Conservation (phyloP, 2,797 vertebrate species). For the Loriculus beryllinus region DNA sequence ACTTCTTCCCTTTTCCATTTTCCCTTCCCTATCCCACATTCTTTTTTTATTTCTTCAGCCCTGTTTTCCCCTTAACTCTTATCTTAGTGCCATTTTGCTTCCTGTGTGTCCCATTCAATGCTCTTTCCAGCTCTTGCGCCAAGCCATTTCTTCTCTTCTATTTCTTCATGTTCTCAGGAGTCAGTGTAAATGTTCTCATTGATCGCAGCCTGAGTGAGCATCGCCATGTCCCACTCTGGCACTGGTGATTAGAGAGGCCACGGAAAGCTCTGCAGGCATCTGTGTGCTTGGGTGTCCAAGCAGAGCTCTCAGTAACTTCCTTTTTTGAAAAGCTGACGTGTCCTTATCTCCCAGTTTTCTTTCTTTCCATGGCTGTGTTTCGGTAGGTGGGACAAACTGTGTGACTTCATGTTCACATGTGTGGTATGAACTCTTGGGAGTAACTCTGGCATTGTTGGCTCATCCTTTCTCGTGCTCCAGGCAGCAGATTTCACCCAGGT, state of each 20-base stretch:
- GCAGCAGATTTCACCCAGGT: background rate
- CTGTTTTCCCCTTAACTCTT: background rate
- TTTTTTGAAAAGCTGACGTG: background rate
- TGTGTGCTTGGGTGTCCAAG: background rate
- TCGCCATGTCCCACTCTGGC: background rate
- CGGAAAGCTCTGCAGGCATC: background rate
- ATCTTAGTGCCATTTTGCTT: background rate
- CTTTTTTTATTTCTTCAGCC: background rate
- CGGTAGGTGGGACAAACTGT: background rate
- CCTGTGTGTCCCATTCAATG: background rate
- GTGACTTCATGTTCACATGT: background rate
- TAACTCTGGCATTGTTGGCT: background rate
- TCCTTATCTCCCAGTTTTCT: background rate
- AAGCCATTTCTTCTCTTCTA: background rate
- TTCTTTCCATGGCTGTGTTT: background rate
- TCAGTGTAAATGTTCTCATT: background rate
- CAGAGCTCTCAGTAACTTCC: background rate
- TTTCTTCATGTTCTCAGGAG: background rate
- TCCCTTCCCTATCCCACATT: background rate
- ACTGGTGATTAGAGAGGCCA: background rate
- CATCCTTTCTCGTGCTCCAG: background rate
- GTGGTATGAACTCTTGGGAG: background rate
- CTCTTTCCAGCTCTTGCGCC: background rate
- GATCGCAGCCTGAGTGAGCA: background rate
- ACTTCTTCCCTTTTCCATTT: background rate